These are phyloP conservation scores for Molorchus minor DNA, from an alignment of 2,888 invertebrate species.

Conservation along the genomic window DNA sequence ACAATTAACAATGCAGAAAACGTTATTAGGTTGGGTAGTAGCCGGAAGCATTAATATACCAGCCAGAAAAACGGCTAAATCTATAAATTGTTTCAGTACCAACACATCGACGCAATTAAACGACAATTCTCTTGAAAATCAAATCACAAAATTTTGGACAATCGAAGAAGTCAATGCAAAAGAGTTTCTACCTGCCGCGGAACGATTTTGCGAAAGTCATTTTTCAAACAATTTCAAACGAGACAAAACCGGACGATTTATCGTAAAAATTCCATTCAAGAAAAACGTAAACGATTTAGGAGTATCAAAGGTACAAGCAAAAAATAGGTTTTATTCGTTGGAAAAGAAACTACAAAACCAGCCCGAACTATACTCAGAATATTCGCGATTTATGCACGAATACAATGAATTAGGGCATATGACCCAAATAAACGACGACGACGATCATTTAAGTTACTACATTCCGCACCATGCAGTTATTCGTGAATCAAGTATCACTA, in stretches of 20 bases:
- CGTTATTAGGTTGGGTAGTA: conserved; percentile 34
- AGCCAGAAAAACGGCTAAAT: background rate
- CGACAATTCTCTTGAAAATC: conserved; percentile 11
- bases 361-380: conserved; percentile 19
- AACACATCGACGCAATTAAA: background rate
- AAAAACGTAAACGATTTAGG: conserved; percentile 24
- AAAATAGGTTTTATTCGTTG: conserved; percentile 24
- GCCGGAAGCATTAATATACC: conserved; percentile 22
- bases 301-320: conserved; percentile 22
- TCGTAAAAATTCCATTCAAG: conserved; percentile 30
- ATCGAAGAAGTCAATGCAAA: conserved; percentile 14
- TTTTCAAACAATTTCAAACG: conserved; percentile 11
- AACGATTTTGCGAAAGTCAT: conserved; percentile 22
- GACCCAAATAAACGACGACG: conserved; percentile 15
- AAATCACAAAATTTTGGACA: conserved; percentile 25
- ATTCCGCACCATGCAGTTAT: conserved; percentile 37
- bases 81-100: conserved; percentile 7
- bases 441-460: conserved; percentile 11
- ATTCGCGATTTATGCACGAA: conserved; percentile 34
- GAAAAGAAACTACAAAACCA: conserved; percentile 33
- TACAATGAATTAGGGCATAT: conserved; percentile 35
- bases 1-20: conserved; percentile 26
- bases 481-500: conserved; percentile 30
- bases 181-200: background rate
- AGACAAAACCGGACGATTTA: conserved; percentile 26